Conservation (phyloP, 2,797 vertebrate species). For the Sternarchorhynchus goeldii region DNA sequence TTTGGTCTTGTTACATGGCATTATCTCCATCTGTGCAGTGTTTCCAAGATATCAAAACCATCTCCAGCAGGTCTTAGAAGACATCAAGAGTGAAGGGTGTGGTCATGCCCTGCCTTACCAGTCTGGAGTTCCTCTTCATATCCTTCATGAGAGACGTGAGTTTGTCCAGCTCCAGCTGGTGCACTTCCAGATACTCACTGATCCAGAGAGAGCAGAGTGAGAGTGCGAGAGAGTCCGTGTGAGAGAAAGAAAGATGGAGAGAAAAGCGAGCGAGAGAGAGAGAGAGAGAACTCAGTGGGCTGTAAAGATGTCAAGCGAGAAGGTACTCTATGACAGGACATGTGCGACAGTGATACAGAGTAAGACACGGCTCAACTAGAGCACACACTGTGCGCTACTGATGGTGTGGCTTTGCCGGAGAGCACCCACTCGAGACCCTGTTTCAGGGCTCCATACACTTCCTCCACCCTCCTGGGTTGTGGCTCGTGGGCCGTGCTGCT, state of each 20-base stretch:
- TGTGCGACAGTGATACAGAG: too few species aligned
- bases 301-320: too few species aligned
- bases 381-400: neutral
- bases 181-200: slow-evolving; percentile 95
- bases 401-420: neutral
- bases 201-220: slow-evolving; percentile 35
- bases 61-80: neutral
- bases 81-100: neutral
- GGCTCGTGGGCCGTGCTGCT: slow-evolving; percentile 86
- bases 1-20: too few species aligned
- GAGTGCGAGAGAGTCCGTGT: too few species aligned
- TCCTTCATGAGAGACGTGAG: slow-evolving; percentile 92
- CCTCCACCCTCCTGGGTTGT: slow-evolving; percentile 91
- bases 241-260: neutral
- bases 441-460: slow-evolving; percentile 89
- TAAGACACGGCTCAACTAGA: neutral
- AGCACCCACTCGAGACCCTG: slow-evolving; percentile 89
- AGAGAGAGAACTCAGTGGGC: neutral
- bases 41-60: neutral
- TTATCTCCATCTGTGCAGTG: neutral
- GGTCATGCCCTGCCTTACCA: slow-evolving; percentile 78
- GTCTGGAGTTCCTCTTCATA: slow-evolving; percentile 96
- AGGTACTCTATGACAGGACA: too few species aligned
- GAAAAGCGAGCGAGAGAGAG: too few species aligned
- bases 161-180: slow-evolving; percentile 94